Evolutionary conservation across 2,888 invertebrate species (phyloP).

Genomic region (Slavum lentiscoides): DNA sequence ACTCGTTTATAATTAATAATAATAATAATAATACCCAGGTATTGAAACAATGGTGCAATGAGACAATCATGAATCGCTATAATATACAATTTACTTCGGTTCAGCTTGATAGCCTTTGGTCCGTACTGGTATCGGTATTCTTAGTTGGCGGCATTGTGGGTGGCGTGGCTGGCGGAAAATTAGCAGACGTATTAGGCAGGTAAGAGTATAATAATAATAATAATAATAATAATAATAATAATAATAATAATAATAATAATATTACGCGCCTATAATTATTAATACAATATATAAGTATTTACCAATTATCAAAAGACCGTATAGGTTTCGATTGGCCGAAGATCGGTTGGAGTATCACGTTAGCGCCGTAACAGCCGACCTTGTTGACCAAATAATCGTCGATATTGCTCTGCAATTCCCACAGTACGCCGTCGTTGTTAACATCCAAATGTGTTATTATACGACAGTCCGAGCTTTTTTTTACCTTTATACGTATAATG

Average conservation of each 20-base stretch:
- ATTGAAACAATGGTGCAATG: constrained; percentile 74
- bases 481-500: constrained; percentile 8
- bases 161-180: constrained; percentile 77
- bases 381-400: constrained; percentile 65
- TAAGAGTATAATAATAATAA: constrained; percentile 58
- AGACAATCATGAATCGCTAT: constrained; percentile 68
- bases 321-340: constrained; percentile 2
- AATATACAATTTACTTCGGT: constrained; percentile 62
- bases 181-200: constrained; percentile 78
- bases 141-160: constrained; percentile 87
- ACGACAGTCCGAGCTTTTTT: constrained; percentile 55
- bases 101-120: constrained; percentile 67
- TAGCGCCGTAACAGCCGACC: constrained; percentile 62
- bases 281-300: too few relatives aligned
- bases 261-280: too few relatives aligned
- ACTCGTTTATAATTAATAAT: neutral
- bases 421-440: constrained; percentile 57
- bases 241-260: constrained; percentile 50
- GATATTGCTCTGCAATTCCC: constrained; percentile 57
- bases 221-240: neutral
- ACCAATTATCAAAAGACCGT: neutral
- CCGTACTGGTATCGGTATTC: constrained; percentile 83
- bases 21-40: constrained; percentile 61
- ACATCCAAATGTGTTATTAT: constrained; percentile 57
- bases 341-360: constrained; percentile 16